A percentile compares a stretch with the other conserved stretches of the same genome.
phyloP scores from a whole-genome alignment of 2,888 invertebrate species.

The Creontiades dilutus region DNA sequence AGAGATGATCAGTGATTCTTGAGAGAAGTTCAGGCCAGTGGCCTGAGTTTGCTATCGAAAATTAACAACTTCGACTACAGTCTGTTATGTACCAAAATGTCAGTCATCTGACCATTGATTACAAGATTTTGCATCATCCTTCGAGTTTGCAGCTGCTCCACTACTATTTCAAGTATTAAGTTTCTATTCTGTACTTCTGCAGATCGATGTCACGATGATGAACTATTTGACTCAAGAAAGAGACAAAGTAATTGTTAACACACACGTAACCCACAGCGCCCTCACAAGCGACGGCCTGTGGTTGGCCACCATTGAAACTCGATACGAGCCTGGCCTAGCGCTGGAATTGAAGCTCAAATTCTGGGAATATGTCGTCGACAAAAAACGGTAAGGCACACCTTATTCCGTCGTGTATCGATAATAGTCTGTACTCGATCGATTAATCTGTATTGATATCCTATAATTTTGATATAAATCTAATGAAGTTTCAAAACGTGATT shows the following conservation, averaged over 20 bases:
- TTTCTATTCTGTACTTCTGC: constrained; percentile 73
- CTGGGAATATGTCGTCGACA: constrained; percentile 80
- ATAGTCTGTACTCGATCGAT: no score
- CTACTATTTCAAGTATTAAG: no score
- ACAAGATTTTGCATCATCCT: no score
- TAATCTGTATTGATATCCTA: no score
- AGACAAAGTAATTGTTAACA: constrained; percentile 82
- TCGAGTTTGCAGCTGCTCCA: no score
- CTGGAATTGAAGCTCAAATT: constrained; percentile 87
- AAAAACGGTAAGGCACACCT: constrained; percentile 68
- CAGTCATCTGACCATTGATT: no score
- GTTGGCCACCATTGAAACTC: constrained; percentile 86
- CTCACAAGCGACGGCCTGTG: constrained; percentile 84
- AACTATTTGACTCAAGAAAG: constrained; percentile 85
- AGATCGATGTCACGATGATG: constrained; percentile 86
- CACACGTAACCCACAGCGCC: constrained; percentile 84
- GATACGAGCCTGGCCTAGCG: constrained; percentile 81
- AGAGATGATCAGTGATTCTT: no score
- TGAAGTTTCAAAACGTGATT: background rate
- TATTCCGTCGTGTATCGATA: no score
- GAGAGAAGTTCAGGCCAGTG: no score
- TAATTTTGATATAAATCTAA: background rate
- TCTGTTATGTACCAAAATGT: no score
- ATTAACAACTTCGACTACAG: no score
- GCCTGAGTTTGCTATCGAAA: no score